Percentiles rank a stretch among this genome's conserved stretches.
phyloP scores from a whole-genome alignment of 2,888 invertebrate genomes.

The Pandemis heparana region DNA sequence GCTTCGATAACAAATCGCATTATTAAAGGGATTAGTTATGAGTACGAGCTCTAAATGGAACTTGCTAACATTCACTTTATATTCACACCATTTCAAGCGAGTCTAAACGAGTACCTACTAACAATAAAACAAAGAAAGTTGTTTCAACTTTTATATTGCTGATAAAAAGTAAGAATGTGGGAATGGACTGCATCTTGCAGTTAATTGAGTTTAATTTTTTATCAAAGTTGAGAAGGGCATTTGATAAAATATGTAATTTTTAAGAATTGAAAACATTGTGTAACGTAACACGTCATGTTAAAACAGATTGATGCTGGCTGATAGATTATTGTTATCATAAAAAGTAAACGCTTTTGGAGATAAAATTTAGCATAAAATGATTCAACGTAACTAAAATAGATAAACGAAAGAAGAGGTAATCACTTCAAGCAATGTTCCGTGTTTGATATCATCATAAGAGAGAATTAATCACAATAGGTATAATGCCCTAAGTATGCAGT shows the following conservation, averaged over 20 bases:
- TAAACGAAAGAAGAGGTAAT: not conserved
- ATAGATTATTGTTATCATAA: conserved; percentile 14
- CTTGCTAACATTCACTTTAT: conserved; percentile 8
- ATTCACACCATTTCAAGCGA: not conserved
- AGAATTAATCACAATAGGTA: not conserved
- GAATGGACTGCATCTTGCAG: not conserved
- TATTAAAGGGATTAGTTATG: conserved; percentile 31
- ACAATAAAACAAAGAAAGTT: conserved; percentile 31
- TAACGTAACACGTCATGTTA: conserved; percentile 3
- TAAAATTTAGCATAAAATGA: conserved; percentile 1
- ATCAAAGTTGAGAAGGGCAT: not conserved
- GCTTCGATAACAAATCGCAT: conserved; percentile 40
- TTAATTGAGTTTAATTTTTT: not conserved
- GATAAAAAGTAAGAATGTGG: conserved; percentile 4
- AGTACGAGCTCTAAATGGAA: conserved; percentile 15
- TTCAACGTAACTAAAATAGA: conserved; percentile 1
- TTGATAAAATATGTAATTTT: not conserved
- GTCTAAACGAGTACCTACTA: not conserved
- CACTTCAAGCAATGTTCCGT: not conserved
- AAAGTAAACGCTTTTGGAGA: conserved; percentile 2
- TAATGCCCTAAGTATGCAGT: not conserved
- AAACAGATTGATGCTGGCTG: conserved; percentile 10
- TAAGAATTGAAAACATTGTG: conserved; percentile 4
- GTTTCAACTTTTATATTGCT: not conserved
- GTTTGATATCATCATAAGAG: not conserved